These are phyloP conservation scores for Chalcosyrphus nemorum DNA, from an alignment of 2,888 invertebrate genomes.

Conservation along the genomic window DNA sequence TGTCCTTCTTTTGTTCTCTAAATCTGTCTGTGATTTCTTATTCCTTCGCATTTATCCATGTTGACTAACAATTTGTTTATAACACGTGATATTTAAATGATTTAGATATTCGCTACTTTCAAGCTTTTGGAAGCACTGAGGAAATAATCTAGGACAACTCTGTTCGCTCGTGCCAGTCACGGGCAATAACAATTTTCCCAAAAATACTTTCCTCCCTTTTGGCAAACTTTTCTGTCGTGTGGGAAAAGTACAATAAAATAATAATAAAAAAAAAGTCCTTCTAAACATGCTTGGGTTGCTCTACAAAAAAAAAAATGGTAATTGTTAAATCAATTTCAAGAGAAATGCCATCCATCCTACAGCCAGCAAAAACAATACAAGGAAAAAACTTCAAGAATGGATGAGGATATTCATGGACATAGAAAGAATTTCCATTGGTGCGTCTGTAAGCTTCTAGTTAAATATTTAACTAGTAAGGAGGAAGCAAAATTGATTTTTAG, in stretches of 20 bases:
- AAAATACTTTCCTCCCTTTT: slow-evolving; percentile 50
- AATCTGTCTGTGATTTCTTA: background rate
- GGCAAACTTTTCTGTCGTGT: slow-evolving; percentile 36
- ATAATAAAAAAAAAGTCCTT: slow-evolving; percentile 24
- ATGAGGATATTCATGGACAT: background rate
- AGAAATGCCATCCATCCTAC: background rate
- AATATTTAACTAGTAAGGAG: background rate
- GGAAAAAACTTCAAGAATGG: background rate
- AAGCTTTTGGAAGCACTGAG: background rate
- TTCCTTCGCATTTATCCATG: background rate
- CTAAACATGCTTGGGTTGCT: background rate
- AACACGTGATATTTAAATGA: slow-evolving; percentile 23
- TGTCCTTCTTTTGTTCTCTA: background rate
- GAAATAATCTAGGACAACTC: slow-evolving; percentile 44
- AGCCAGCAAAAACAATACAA: no score
- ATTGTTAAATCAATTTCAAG: slow-evolving; percentile 60
- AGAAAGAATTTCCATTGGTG: background rate
- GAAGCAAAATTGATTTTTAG: slow-evolving; percentile 14
- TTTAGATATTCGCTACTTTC: background rate
- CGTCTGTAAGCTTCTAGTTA: background rate
- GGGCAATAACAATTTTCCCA: slow-evolving; percentile 53
- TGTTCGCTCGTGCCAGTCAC: slow-evolving; percentile 55
- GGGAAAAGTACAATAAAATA: slow-evolving; percentile 15
- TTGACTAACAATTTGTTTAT: slow-evolving; percentile 11
- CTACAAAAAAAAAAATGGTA: slow-evolving; percentile 17